A percentile compares a stretch with the other conserved stretches of the same genome.
Conservation (phyloP, 2,113 vertebrate species). For the Trochalopteron elliotii region DNA sequence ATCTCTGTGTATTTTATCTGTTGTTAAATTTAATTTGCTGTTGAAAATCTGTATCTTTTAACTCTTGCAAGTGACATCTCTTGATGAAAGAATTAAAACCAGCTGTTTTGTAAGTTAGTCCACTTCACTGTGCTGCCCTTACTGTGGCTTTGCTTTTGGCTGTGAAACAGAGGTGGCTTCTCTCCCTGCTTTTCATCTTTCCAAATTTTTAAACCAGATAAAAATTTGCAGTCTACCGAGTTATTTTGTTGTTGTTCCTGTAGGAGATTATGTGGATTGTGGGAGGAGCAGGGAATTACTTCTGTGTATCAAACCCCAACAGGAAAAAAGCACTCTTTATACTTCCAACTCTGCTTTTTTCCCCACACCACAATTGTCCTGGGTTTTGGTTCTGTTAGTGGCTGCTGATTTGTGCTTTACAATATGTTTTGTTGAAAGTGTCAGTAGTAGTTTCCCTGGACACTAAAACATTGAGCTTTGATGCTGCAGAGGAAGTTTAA, state of each 20-base stretch:
- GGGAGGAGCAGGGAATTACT: conserved; percentile 11
- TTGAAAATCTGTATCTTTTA: not conserved
- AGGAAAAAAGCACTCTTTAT: not conserved
- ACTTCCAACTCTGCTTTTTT: not conserved
- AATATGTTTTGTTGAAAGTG: not conserved
- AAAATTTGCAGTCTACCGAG: not conserved
- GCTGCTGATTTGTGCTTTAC: not conserved
- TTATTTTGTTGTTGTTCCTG: not conserved
- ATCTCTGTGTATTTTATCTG: not conserved
- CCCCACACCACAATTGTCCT: not conserved
- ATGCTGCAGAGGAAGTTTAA: not conserved
- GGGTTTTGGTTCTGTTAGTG: not conserved
- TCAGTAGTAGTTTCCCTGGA: not conserved
- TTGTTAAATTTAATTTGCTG: not conserved
- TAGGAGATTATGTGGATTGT: conserved; percentile 1
- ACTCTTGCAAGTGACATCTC: not conserved
- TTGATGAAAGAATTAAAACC: not conserved
- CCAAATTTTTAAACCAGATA: not conserved
- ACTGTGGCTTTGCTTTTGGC: not conserved
- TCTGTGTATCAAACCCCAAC: not conserved
- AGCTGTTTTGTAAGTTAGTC: not conserved
- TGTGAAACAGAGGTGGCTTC: not conserved
- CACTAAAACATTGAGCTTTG: not conserved
- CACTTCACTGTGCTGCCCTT: not conserved
- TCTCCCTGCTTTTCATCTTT: not conserved